Conservation (phyloP, 2,113 vertebrate genomes). For the Salminus brasiliensis region DNA sequence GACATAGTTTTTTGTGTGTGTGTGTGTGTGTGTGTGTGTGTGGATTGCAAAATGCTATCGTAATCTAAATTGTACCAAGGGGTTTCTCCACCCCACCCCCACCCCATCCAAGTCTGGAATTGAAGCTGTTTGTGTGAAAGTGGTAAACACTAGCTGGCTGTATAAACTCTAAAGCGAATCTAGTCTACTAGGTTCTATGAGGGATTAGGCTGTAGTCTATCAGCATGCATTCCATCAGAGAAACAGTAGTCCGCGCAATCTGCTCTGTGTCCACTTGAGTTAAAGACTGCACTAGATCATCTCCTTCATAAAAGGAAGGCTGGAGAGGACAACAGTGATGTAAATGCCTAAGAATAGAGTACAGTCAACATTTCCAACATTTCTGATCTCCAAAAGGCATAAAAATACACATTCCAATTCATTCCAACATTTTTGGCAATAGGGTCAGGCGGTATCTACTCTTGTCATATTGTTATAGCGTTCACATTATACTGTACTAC, state of each 20-base stretch:
- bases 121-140: constrained; percentile 8
- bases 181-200: not conserved
- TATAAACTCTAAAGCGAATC: constrained; percentile 32
- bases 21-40: constrained; percentile 20
- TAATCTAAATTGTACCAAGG: constrained; percentile 32
- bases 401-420: no score
- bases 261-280: constrained; percentile 27
- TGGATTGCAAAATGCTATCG: constrained; percentile 39
- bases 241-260: not conserved
- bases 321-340: not conserved
- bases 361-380: no score
- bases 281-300: not conserved
- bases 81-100: not conserved
- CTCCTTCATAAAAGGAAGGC: not conserved
- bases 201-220: not conserved
- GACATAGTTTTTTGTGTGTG: not conserved
- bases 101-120: constrained; percentile 16
- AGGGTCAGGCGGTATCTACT: no score
- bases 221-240: not conserved
- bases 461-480: no score
- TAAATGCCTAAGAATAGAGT: not conserved
- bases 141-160: constrained; percentile 33
- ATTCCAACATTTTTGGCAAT: no score
- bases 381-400: no score
- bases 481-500: no score